Evolutionary conservation across 2,888 invertebrate genomes (phyloP), one percentile per base, ranked within the genome.

Genomic region (Oscheius sp.): DNA sequence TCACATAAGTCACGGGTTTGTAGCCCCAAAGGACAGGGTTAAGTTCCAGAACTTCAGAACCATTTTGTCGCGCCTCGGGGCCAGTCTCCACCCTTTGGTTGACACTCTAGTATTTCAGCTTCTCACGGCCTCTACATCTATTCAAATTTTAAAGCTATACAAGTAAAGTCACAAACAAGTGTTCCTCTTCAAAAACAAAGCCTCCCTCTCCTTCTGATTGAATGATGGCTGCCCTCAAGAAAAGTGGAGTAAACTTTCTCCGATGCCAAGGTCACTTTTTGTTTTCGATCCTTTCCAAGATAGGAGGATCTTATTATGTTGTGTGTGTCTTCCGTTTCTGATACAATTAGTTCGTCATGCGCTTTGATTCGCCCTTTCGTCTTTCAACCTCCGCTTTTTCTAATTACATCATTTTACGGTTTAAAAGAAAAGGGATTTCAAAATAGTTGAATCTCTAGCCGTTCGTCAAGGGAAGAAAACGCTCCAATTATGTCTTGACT

Each of bases 401-500:
- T 49, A 49, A 49, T 18, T 3, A 21, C 16, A 49, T 49, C 49
- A 49, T 49, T 5, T 49, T 16, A 18, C 49, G 5, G n/a, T 49
- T 5, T 2, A 18, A 49, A 49, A 13, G 13, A 5, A 49, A 21
- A 49, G 21, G 13, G 13, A 7, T 49, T 16, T 16, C 3, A 49
- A 49, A 49, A 7, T 6, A 35, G 53, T 12, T 25, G 53, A 23
- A 21, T 35, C 3, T 6, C 3, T 35, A 35, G 9, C 35, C 35
- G 59, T 2, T 21, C 59, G 59, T 35, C 35, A 35, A 35, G 35
- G n/a, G n/a, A 41, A 23, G 46, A 43, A 66, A 66, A 66, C 49
- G 49, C 49, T 66, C 52, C 66, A 66, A 66, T 66, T 66, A 66
- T 27, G 29, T 66, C 52, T 66, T 49, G 29, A 9, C 45, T 63